Evolutionary conservation across 92 coral and sea anemone genomes (phyloP).

Genomic region (Porites evermanni): DNA sequence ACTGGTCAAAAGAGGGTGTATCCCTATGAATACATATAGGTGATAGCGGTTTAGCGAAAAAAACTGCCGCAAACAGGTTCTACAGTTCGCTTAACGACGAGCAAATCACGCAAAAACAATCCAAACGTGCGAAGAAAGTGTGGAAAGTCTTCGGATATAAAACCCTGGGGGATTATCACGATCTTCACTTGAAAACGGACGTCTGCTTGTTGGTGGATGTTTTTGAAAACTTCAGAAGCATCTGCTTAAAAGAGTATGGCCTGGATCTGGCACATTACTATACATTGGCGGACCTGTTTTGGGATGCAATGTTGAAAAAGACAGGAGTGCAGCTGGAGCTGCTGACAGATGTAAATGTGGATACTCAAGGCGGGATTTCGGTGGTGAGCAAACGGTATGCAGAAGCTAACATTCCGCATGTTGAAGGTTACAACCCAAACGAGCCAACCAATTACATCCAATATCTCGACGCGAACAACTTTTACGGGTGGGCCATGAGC

Average conservation of each 20-base stretch:
- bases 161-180: background rate
- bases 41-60: background rate
- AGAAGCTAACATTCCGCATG: background rate
- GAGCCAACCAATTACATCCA: background rate
- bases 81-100: background rate
- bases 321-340: background rate
- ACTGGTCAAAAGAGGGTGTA: background rate
- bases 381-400: background rate
- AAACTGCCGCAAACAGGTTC: background rate
- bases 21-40: background rate
- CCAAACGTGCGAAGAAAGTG: background rate
- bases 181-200: background rate
- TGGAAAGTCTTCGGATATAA: background rate
- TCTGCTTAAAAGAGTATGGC: background rate
- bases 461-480: background rate
- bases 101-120: background rate
- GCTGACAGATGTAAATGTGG: background rate
- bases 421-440: background rate
- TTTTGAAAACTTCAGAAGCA: background rate
- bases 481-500: too few species aligned
- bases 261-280: background rate
- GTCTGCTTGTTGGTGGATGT: background rate
- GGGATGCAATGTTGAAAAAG: background rate
- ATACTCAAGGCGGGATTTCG: background rate
- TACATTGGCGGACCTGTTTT: background rate